These are phyloP conservation scores for Esox lucius DNA, from an alignment of 2,797 vertebrate species.

Conservation along the genomic window DNA sequence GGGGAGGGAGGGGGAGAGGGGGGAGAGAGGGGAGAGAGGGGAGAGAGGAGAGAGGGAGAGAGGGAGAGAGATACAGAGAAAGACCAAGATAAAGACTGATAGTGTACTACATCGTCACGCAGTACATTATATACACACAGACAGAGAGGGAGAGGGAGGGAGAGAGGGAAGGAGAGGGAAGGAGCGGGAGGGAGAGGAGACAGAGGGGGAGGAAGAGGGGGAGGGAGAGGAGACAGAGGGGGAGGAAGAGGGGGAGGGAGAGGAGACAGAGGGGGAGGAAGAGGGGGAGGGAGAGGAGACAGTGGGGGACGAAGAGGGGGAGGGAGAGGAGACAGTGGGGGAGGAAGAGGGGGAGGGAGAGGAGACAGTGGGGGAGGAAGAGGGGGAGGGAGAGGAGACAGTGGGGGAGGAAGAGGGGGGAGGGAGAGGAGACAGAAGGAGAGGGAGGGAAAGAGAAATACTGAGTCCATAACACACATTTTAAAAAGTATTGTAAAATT, in stretches of 20 bases:
- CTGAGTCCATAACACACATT: constrained; percentile 65
- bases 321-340: too few relatives aligned
- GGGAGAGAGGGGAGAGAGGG: background rate
- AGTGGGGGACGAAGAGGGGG: too few relatives aligned
- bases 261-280: constrained; percentile 5
- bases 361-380: too few relatives aligned
- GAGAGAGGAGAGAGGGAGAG: background rate
- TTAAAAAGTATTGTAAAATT: constrained; percentile 50
- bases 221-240: background rate
- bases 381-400: too few relatives aligned
- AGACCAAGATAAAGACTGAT: background rate
- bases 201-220: background rate
- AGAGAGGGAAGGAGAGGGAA: background rate
- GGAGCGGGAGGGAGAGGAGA: background rate
- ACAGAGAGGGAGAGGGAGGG: constrained; percentile 16
- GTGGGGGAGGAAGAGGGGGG: constrained; percentile 16
- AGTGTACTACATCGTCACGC: background rate
- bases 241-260: background rate
- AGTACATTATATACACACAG: background rate
- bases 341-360: too few relatives aligned
- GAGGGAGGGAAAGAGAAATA: constrained; percentile 1
- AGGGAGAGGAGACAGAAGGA: constrained; percentile 4
- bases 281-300: constrained; percentile 20
- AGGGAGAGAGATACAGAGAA: background rate
- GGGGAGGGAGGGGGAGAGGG: background rate